phyloP scores from a whole-genome alignment of 1,140 invertebrate species.

The Diorhabda elongata region DNA sequence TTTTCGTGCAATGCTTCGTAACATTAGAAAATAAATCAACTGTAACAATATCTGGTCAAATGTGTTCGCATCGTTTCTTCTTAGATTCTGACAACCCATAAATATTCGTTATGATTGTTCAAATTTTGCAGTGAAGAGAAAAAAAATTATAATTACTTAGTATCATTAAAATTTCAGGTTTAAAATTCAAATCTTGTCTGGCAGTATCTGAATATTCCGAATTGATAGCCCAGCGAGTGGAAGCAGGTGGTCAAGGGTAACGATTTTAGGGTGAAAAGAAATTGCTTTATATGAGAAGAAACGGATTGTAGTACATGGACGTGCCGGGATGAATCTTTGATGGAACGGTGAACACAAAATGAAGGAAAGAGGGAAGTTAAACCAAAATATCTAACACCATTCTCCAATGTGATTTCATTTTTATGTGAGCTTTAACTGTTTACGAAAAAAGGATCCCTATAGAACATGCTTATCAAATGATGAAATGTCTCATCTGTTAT shows the following conservation, averaged over 20 bases:
- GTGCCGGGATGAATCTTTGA: neutral
- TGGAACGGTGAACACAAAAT: neutral
- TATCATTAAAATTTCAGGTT: no score
- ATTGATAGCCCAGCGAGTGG: neutral
- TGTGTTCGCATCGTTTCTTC: no score
- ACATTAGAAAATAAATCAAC: no score
- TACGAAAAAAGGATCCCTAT: constrained; percentile 10
- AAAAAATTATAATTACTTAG: no score
- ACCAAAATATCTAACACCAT: neutral
- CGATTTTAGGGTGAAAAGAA: constrained; percentile 2
- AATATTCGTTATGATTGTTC: no score
- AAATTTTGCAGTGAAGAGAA: no score
- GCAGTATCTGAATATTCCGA: no score
- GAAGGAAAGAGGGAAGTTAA: neutral
- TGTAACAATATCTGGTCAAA: no score
- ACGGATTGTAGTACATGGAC: constrained; percentile 1
- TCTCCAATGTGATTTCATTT: neutral
- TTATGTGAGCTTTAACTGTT: constrained; percentile 10
- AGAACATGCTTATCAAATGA: no score
- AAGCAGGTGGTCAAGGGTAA: neutral
- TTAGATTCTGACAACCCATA: no score
- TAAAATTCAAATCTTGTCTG: neutral
- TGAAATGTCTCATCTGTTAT: no score
- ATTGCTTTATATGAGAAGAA: constrained; percentile 2
- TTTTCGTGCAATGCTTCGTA: no score